Percentiles rank a stretch among this genome's conserved stretches.
These are phyloP conservation scores for Drosophila melanica DNA, from an alignment of 1,140 invertebrate genomes.

Conservation along the genomic window DNA sequence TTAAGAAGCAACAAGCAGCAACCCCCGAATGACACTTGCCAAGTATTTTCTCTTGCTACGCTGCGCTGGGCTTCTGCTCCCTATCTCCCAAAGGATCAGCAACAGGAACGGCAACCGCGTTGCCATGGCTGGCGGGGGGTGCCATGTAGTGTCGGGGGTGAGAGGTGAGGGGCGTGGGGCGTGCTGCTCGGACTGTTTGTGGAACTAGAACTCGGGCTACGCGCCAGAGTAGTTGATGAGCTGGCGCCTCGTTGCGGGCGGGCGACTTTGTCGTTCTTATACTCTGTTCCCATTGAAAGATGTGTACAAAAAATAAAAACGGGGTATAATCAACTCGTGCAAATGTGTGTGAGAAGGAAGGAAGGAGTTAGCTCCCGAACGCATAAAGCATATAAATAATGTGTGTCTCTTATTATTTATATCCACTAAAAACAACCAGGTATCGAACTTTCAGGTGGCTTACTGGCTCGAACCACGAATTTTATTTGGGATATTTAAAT, in stretches of 20 bases:
- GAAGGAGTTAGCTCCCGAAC: too few species aligned
- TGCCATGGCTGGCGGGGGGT: constrained; percentile 49
- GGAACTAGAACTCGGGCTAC: constrained; percentile 15
- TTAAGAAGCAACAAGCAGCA: constrained; percentile 42
- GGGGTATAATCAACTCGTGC: too few species aligned
- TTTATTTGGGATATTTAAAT: too few species aligned
- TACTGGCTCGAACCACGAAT: too few species aligned
- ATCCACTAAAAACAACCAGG: too few species aligned
- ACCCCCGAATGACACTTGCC: constrained; percentile 65
- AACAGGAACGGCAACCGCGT: constrained; percentile 38
- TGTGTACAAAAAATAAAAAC: too few species aligned
- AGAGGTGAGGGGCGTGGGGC: neutral
- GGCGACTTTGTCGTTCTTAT: constrained; percentile 1
- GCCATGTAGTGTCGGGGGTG: neutral
- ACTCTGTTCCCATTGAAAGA: too few species aligned
- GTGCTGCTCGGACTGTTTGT: neutral
- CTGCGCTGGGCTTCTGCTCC: constrained; percentile 11
- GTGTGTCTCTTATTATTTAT: too few species aligned
- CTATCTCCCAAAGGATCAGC: constrained; percentile 71
- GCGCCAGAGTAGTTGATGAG: constrained; percentile 63
- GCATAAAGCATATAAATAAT: too few species aligned
- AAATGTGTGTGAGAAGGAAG: too few species aligned
- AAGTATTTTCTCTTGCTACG: constrained; percentile 45
- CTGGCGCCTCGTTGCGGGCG: constrained; percentile 65
- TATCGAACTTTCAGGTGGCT: too few species aligned